Percentiles rank a stretch among this genome's conserved stretches.
Evolutionary conservation across 2,888 invertebrate species (phyloP).

Genomic region (Craniophora ligustri): DNA sequence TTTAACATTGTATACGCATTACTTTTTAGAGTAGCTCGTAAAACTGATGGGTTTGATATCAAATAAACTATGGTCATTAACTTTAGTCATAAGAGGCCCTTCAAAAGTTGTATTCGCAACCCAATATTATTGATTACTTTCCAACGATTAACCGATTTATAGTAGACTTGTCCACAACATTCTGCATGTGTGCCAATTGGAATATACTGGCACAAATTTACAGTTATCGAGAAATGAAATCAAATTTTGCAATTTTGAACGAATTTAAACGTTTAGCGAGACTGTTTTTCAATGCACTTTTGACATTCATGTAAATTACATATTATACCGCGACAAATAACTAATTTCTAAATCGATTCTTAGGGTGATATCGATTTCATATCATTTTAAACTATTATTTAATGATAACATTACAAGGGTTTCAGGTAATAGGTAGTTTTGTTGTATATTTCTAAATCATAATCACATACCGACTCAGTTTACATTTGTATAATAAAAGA

Average conservation of each 20-base stretch:
- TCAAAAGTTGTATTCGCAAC: not conserved
- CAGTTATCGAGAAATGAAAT: constrained; percentile 49
- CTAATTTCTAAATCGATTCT: too few species aligned
- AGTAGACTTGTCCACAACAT: constrained; percentile 42
- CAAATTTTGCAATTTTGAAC: constrained; percentile 50
- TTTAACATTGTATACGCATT: not conserved
- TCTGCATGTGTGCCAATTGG: constrained; percentile 15
- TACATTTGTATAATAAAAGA: constrained; percentile 63
- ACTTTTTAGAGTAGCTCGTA: not conserved
- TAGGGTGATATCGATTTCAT: not conserved
- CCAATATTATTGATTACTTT: constrained; percentile 29
- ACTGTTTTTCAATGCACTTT: constrained; percentile 57
- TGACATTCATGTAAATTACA: constrained; percentile 3
- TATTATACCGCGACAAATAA: not conserved
- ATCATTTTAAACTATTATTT: too few species aligned
- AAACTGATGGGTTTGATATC: not conserved
- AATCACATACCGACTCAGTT: constrained; percentile 47
- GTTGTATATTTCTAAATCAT: constrained; percentile 31
- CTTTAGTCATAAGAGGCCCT: too few species aligned
- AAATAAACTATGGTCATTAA: not conserved
- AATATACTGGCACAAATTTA: constrained; percentile 41
- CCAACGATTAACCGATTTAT: constrained; percentile 41
- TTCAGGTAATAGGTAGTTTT: constrained; percentile 4
- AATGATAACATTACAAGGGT: too few species aligned
- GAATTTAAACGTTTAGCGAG: constrained; percentile 53